A percentile compares a stretch with the other conserved stretches of the same genome.
Conservation (phyloP, 2,113 vertebrate genomes). For the Pedetes capensis region DNA sequence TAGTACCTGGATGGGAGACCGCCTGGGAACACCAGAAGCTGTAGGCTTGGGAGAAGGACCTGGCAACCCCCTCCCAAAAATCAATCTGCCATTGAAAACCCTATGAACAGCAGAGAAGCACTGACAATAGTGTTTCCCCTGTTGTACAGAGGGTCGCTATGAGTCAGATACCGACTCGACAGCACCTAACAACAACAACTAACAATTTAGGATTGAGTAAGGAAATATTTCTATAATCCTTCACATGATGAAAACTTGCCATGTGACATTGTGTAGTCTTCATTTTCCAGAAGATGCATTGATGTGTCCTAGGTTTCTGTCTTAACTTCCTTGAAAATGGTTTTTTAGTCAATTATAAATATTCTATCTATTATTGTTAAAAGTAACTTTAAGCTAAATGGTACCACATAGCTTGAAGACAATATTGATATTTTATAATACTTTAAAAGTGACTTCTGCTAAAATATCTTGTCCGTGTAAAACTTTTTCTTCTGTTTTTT, state of each 20-base stretch:
- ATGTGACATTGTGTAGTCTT: constrained; percentile 65
- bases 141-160: too few relatives aligned
- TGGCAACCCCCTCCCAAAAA: too few relatives aligned
- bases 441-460: constrained; percentile 68
- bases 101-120: too few relatives aligned
- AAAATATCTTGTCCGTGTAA: constrained; percentile 59
- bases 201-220: constrained; percentile 64
- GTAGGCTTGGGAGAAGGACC: too few relatives aligned
- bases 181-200: too few relatives aligned
- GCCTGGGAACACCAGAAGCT: too few relatives aligned
- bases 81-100: too few relatives aligned
- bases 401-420: constrained; percentile 67
- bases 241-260: constrained; percentile 70
- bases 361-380: constrained; percentile 74
- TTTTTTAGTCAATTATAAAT: constrained; percentile 85
- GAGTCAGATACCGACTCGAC: too few relatives aligned
- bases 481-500: constrained; percentile 68
- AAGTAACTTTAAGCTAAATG: constrained; percentile 75
- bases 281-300: constrained; percentile 79
- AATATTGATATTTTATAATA: constrained; percentile 64
- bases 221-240: constrained; percentile 72
- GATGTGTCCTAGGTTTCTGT: constrained; percentile 83
- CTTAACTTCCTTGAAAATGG: constrained; percentile 77
- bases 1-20: too few relatives aligned
- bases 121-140: too few relatives aligned